Base-by-base conservation (phyloP, 2,888 invertebrate species). In the Cerceris rybyensis region DNA sequence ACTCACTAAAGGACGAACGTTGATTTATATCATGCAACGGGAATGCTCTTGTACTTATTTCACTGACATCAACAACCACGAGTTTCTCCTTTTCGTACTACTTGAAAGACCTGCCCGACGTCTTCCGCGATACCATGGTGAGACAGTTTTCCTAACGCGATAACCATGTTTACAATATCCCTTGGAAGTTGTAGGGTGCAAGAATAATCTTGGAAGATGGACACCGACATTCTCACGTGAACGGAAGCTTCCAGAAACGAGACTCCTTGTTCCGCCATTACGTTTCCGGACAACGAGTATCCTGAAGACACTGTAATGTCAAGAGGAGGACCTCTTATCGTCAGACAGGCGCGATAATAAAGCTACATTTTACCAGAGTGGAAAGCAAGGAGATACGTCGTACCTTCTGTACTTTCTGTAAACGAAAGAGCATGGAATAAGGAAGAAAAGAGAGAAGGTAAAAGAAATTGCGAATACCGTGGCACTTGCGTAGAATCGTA, bases 281-380 rank as follows among this genome's bases (percentile, higher is more conserved):
- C 54, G 64, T 17, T 28, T 72, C 46, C 66, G 68, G 61, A 77
- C 65, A 69, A 76, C 65, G 73, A 69, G 61, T 64, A 11, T 9
- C n/a, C 11, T 11, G 72, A 50, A 55, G 71, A 67, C 59, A 67
- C 58, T 66, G 28, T 42, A 13, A 46, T 68, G 43, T 76, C 73
- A 43, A 70, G 68, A 70, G 73, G 74, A 57, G 68, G 76, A 50
- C 50, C 76, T 78, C 86, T 86, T 86, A 86, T 86, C 90, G 85
- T 75, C 67, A 69, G 68, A 82, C 81, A 75, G 82, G 81, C 83
- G 83, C 85, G 88, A 90, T 89, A 90, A 88, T 88, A 89, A 89
- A 88, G 85, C 84, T 86, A 83, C 81, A 83, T 70, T 88, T 89
- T 88, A 89, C 86, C 88, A 88, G 87, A 83, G 78, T 77, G 78